These are phyloP conservation scores for Volucella inflata DNA, from an alignment of 2,888 invertebrate species.

Conservation along the genomic window DNA sequence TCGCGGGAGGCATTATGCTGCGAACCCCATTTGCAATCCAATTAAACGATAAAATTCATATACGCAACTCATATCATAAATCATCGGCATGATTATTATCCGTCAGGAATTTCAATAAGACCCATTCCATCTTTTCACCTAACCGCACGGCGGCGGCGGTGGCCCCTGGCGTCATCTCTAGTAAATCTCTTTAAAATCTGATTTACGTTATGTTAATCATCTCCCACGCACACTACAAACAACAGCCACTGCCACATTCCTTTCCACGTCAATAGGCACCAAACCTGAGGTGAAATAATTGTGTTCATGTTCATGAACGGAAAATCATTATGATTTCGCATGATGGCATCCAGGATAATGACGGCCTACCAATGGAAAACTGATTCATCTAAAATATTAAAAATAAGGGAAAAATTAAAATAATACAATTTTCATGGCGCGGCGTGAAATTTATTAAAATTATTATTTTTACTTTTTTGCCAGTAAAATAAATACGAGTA, in stretches of 20 bases:
- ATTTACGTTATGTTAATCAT: slow-evolving; percentile 74
- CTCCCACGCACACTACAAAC: not conserved
- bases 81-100: slow-evolving; percentile 64
- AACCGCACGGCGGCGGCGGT: not conserved
- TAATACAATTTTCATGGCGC: slow-evolving; percentile 36
- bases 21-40: slow-evolving; percentile 62
- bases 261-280: slow-evolving; percentile 64
- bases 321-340: slow-evolving; percentile 70
- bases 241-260: slow-evolving; percentile 36
- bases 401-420: not conserved
- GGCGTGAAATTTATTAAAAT: slow-evolving; percentile 29
- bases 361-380: slow-evolving; percentile 41
- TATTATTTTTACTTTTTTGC: slow-evolving; percentile 34
- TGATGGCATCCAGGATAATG: slow-evolving; percentile 66
- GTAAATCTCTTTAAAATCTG: slow-evolving; percentile 74
- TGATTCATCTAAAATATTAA: slow-evolving; percentile 38
- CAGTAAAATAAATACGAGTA: slow-evolving; percentile 50
- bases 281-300: slow-evolving; percentile 74
- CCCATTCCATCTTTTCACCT: slow-evolving; percentile 40
- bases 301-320: slow-evolving; percentile 71
- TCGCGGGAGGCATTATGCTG: too few relatives aligned
- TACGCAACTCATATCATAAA: slow-evolving; percentile 54
- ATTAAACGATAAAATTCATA: slow-evolving; percentile 61
- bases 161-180: slow-evolving; percentile 42
- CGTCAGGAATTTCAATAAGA: slow-evolving; percentile 73